phyloP scores from a whole-genome alignment of 1,140 invertebrate species.

The Vanessa tameamea region DNA sequence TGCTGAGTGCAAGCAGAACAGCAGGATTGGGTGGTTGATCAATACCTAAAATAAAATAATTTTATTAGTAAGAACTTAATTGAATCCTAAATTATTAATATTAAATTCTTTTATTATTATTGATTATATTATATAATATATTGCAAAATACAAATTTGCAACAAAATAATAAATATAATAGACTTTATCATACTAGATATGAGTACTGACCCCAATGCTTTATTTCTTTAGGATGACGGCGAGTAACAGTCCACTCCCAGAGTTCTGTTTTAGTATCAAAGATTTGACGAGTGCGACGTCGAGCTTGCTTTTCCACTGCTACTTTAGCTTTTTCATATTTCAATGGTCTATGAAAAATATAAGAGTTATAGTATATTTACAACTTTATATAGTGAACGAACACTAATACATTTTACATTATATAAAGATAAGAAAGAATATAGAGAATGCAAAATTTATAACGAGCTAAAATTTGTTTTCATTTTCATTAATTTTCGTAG shows the following conservation, averaged over 20 bases:
- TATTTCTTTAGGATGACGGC: conserved; percentile 65
- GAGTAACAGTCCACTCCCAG: conserved; percentile 65
- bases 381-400: no score
- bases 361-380: neutral
- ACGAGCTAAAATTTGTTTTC: no score
- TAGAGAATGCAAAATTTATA: no score
- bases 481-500: no score
- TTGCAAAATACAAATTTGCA: neutral
- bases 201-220: conserved; percentile 67
- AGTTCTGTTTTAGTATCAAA: conserved; percentile 57
- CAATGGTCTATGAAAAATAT: conserved; percentile 52
- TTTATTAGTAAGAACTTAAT: neutral
- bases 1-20: conserved; percentile 56
- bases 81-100: no score
- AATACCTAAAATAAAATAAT: conserved; percentile 52
- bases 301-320: conserved; percentile 53
- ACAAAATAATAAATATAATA: neutral
- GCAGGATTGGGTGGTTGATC: conserved; percentile 58
- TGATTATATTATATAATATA: no score
- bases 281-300: conserved; percentile 63
- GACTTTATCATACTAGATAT: neutral
- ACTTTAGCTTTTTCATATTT: conserved; percentile 66
- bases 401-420: no score
- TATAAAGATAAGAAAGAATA: no score
- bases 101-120: no score